Evolutionary conservation across 2,888 invertebrate genomes (phyloP).

Genomic region (Perizoma flavofasciatum): DNA sequence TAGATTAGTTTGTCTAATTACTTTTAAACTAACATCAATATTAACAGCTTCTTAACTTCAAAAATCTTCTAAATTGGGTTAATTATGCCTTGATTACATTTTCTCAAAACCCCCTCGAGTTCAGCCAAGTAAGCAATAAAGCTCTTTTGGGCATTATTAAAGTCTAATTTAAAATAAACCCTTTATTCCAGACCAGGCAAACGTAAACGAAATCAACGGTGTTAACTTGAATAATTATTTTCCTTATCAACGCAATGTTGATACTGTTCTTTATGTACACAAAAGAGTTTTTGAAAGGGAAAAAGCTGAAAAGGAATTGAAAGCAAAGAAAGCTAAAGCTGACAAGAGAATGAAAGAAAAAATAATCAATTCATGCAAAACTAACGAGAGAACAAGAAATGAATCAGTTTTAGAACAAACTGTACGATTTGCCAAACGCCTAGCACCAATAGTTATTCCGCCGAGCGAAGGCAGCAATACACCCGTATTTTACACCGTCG

Average conservation of each 20-base stretch:
- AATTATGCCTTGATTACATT: conserved; percentile 28
- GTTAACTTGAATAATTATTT: conserved; percentile 65
- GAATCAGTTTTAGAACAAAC: conserved; percentile 65
- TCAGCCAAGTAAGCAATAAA: conserved; percentile 20
- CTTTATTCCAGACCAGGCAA: conserved; percentile 22
- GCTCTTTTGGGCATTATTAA: conserved; percentile 17
- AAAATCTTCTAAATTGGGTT: conserved; percentile 22
- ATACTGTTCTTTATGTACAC: conserved; percentile 67
- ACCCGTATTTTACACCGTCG: conserved; percentile 65
- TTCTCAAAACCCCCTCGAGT: conserved; percentile 19
- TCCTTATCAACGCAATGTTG: conserved; percentile 57
- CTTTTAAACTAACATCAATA: conserved; percentile 16
- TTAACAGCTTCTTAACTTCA: conserved; percentile 5
- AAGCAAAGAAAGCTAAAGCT: conserved; percentile 25
- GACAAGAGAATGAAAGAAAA: conserved; percentile 33
- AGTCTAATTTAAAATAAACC: conserved; percentile 21
- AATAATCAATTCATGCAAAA: conserved; percentile 20
- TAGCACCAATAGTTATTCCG: conserved; percentile 67
- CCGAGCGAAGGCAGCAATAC: conserved; percentile 47
- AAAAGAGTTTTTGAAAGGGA: conserved; percentile 55
- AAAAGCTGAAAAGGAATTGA: conserved; percentile 32
- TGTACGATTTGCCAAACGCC: conserved; percentile 64
- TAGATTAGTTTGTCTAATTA: conserved; percentile 18
- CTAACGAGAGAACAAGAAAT: conserved; percentile 41
- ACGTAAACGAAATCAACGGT: conserved; percentile 51